phyloP scores from a whole-genome alignment of 2,797 vertebrate species.

The Manis javanica region DNA sequence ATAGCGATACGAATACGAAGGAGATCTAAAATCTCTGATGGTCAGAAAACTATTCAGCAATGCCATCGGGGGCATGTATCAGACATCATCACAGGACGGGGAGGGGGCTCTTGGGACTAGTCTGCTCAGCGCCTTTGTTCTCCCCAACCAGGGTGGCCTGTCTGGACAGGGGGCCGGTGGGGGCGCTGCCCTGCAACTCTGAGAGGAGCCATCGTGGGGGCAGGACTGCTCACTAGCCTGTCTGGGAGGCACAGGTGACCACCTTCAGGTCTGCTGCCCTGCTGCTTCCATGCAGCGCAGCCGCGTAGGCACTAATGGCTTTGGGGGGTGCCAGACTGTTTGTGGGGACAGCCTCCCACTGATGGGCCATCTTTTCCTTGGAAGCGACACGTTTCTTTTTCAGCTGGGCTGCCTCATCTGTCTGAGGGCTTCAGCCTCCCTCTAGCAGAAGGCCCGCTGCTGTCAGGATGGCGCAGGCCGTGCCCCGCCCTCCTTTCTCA shows the following conservation, averaged over 20 bases:
- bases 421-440: not conserved
- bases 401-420: not conserved
- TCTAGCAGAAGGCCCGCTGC: not conserved
- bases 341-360: not conserved
- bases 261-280: accelerated
- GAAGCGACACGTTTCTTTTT: not conserved
- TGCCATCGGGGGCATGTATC: accelerated
- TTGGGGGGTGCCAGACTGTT: not conserved
- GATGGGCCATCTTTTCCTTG: not conserved
- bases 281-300: too few species aligned
- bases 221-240: accelerated
- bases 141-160: accelerated
- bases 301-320: not conserved
- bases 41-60: not conserved
- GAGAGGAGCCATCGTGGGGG: not conserved
- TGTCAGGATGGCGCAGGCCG: not conserved
- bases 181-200: not conserved
- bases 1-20: too few species aligned
- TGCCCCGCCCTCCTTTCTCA: not conserved
- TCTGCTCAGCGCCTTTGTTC: not conserved
- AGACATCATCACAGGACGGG: accelerated
- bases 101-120: not conserved
- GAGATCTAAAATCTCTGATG: not conserved
- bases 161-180: too few species aligned
- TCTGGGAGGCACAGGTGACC: not conserved